These are phyloP conservation scores for Villa cingulata DNA, from an alignment of 2,888 invertebrate species.

Conservation along the genomic window DNA sequence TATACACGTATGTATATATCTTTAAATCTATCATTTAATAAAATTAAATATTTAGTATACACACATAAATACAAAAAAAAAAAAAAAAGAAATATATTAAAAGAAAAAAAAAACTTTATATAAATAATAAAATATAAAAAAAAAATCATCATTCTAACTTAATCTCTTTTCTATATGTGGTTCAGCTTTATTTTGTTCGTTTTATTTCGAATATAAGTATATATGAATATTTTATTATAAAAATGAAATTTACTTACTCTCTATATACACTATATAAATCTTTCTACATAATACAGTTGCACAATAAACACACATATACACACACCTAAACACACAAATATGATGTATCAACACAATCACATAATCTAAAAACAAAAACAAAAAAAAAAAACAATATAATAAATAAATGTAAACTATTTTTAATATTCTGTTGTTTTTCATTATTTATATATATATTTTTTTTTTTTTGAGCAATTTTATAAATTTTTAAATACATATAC, in stretches of 20 bases:
- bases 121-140: constrained; percentile 10
- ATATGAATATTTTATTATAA: background rate
- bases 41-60: constrained; percentile 1
- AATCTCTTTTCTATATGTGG: constrained; percentile 38
- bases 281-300: too few relatives aligned
- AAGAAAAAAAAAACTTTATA: constrained; percentile 2
- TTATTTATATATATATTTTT: constrained; percentile 5
- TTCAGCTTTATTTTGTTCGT: constrained; percentile 29
- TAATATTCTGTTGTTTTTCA: background rate
- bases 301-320: too few relatives aligned
- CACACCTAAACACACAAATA: background rate
- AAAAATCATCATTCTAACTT: constrained; percentile 32
- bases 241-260: background rate
- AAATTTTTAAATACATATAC: constrained; percentile 1
- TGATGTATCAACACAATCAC: too few relatives aligned
- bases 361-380: too few relatives aligned
- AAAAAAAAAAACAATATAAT: too few relatives aligned
- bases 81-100: constrained; percentile 7
- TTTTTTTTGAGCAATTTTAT: background rate
- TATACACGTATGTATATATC: too few relatives aligned
- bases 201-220: background rate
- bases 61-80: constrained; percentile 4
- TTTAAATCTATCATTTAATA: constrained; percentile 3
- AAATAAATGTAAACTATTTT: too few relatives aligned
- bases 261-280: too few relatives aligned